Base-by-base conservation (phyloP, 2,113 vertebrate species). In the Tapirus terrestris region DNA sequence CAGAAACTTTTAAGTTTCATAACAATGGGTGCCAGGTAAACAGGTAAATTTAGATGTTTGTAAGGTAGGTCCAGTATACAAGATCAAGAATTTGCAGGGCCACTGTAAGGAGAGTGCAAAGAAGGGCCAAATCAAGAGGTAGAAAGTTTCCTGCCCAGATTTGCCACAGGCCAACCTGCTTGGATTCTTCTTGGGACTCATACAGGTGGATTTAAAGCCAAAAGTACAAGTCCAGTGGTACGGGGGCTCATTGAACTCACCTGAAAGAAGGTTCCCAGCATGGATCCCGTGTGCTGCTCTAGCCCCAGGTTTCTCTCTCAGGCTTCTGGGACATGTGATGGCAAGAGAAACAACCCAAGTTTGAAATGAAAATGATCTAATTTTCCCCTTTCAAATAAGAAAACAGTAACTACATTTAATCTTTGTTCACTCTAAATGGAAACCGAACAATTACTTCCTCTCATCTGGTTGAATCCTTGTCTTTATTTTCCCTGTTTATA, bases 361-460 rank as follows among this genome's bases (percentile, higher is more conserved):
- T 72, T 84, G 48, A 84, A 96, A 53, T 80, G 48, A 68, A 88
- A 94, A 91, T 33, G 8, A 84, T 89, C 20, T 88, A 92, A 61
- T 84, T 75, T 67, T 79, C 20, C 6, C 82, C 31, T 91, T 96
- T 95, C 36, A 88, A 89, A 67, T 90, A 77, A 72, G 80, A 91
- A 81, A 87, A 84, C 68, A 56, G 48, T 70, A 97, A 87, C 53
- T 58, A 68, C 33, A 48, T 43, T 73, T 87, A 68, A 68, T 58
- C 70, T 91, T 79, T 70, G 60, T 58, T 79, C 76, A 91, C 23
- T 73, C 33, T 79, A 77, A 83, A 29, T 81, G 65, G 29, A 77
- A 96, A 90, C 48, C 20, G 10, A 92, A 45, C 3, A 56, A 61
- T 86, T 17, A 58, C 48, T 76, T 96, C 58, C 94, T n/a, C 75